Percentiles rank a stretch among this genome's conserved stretches.
These are phyloP conservation scores for Vireo griseus DNA, from an alignment of 2,797 vertebrate species.

Conservation along the genomic window DNA sequence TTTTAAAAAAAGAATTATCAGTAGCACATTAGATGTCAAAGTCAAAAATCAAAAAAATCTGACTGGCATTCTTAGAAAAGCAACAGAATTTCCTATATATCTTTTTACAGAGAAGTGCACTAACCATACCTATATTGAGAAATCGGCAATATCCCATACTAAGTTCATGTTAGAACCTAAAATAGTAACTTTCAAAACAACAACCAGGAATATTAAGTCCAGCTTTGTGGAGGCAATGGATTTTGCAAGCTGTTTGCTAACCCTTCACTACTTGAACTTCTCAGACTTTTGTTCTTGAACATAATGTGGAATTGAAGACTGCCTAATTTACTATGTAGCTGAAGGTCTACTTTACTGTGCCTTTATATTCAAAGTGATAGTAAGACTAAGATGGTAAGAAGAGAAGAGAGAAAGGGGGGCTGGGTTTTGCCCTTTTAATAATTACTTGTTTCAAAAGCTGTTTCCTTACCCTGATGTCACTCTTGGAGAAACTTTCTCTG, in stretches of 20 bases:
- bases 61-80: neutral
- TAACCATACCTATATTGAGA: neutral
- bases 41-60: neutral
- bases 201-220: neutral
- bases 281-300: neutral
- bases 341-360: neutral
- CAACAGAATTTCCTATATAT: neutral
- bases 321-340: neutral
- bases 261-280: neutral
- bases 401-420: neutral
- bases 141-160: neutral
- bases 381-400: neutral
- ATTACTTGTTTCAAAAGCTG: neutral
- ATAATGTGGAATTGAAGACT: neutral
- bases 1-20: neutral
- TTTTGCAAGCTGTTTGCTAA: neutral
- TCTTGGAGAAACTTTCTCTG: neutral
- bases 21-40: neutral
- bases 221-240: neutral
- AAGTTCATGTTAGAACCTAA: neutral
- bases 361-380: neutral
- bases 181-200: conserved; percentile 20
- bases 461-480: neutral
- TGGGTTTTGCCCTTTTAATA: neutral
- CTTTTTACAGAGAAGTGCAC: neutral